Conservation (phyloP, 2,797 vertebrate species). For the Dendrocincla fuliginosa region DNA sequence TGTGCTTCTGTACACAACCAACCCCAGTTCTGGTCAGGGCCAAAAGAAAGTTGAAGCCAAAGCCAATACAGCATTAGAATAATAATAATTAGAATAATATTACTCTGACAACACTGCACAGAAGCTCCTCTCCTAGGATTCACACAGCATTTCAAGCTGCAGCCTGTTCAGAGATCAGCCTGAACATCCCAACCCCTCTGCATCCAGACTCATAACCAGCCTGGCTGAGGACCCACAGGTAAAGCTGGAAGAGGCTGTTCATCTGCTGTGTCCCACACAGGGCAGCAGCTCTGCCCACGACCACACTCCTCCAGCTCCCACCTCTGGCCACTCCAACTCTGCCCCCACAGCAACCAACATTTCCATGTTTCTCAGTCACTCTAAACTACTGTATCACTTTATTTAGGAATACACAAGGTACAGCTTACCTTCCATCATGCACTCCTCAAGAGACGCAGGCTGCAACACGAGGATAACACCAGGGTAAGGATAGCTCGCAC, state of each 20-base stretch:
- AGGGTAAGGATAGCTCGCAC: background rate
- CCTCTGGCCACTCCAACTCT: background rate
- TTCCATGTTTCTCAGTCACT: background rate
- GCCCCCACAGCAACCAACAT: background rate
- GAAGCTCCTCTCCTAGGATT: background rate
- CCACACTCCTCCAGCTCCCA: background rate
- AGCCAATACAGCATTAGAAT: background rate
- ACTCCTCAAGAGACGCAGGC: background rate
- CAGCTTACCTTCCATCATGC: background rate
- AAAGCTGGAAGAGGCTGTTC: background rate
- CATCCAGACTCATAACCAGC: background rate
- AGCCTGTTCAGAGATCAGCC: background rate
- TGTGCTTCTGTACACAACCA: background rate
- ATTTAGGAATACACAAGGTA: background rate
- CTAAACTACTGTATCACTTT: background rate
- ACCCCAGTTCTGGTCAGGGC: fast-evolving
- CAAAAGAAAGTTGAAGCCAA: background rate
- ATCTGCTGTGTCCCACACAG: background rate
- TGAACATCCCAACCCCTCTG: background rate
- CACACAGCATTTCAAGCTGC: background rate
- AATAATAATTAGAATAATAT: background rate
- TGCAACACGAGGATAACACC: background rate
- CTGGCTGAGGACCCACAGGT: background rate
- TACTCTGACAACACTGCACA: background rate
- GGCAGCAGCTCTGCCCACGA: background rate